Evolutionary conservation across 2,888 invertebrate genomes (phyloP).

Genomic region (Eristalis pertinax): DNA sequence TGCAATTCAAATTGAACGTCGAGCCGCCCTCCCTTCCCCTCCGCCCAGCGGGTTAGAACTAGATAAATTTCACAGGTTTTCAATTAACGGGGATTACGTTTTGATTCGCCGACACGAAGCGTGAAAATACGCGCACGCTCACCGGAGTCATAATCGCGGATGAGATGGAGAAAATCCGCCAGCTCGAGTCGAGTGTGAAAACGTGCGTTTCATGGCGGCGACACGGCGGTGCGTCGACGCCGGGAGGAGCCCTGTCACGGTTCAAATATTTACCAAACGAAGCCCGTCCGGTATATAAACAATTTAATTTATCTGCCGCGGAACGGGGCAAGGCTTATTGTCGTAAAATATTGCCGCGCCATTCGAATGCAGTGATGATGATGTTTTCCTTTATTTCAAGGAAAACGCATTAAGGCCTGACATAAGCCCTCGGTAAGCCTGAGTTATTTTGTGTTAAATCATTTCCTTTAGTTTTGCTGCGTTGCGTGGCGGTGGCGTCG

Average conservation of each 20-base stretch:
- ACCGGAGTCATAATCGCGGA: slow-evolving; percentile 50
- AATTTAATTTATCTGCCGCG: slow-evolving; percentile 32
- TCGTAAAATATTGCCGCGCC: slow-evolving; percentile 18
- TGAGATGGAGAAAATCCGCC: slow-evolving; percentile 34
- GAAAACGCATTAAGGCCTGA: slow-evolving; percentile 17
- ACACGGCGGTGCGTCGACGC: background rate
- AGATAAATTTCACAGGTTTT: slow-evolving; percentile 66
- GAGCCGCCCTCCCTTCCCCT: slow-evolving; percentile 13
- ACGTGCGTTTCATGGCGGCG: too few species aligned
- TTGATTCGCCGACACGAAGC: slow-evolving; percentile 64
- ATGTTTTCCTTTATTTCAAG: slow-evolving; percentile 26
- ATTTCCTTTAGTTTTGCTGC: background rate
- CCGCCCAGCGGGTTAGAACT: slow-evolving; percentile 39
- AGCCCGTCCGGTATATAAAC: slow-evolving; percentile 21
- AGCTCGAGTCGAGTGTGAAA: slow-evolving; percentile 7
- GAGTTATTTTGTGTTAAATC: slow-evolving; percentile 8
- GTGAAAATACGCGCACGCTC: slow-evolving; percentile 65
- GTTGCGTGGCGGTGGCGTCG: background rate
- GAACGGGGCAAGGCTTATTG: background rate
- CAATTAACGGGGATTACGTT: slow-evolving; percentile 65
- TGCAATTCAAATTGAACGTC: slow-evolving; percentile 65
- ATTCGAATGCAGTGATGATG: slow-evolving; percentile 24
- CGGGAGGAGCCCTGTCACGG: slow-evolving; percentile 31
- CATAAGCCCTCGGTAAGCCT: slow-evolving; percentile 25
- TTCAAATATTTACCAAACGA: slow-evolving; percentile 55